Conservation (phyloP, 53 echinoderm and acorn worm species). For the Temnopleurus reevesii region DNA sequence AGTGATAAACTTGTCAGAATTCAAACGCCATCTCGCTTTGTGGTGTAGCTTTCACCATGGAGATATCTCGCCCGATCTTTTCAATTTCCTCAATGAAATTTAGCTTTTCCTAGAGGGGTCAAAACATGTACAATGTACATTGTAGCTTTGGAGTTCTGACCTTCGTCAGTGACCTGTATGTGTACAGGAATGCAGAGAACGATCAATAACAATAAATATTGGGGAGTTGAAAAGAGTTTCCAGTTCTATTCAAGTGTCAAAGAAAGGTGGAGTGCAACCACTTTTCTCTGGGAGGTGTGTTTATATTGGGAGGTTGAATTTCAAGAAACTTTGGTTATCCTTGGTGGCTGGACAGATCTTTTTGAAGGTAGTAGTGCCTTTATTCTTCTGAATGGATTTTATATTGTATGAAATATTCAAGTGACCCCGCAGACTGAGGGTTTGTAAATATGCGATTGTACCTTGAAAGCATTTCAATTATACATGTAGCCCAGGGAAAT, state of each 20-base stretch:
- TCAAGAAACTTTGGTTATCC: not conserved
- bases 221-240: not conserved
- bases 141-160: conserved; percentile 17
- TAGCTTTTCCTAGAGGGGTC: conserved; percentile 33
- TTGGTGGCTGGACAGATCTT: not conserved
- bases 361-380: not conserved
- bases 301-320: conserved; percentile 3
- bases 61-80: not conserved
- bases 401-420: not conserved
- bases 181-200: conserved; percentile 8
- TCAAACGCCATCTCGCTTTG: not conserved
- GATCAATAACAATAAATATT: conserved; percentile 40
- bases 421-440: not conserved
- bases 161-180: not conserved
- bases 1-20: conserved; percentile 17
- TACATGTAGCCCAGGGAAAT: not conserved
- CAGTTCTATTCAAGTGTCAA: conserved; percentile 9
- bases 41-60: conserved; percentile 24
- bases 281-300: not conserved
- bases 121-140: no score
- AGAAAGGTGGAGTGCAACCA: not conserved
- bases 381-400: conserved; percentile 12
- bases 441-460: not conserved
- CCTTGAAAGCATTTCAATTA: not conserved
- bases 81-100: conserved; percentile 14